phyloP scores from a whole-genome alignment of 2,113 vertebrate genomes.

The Anguilla japonica region DNA sequence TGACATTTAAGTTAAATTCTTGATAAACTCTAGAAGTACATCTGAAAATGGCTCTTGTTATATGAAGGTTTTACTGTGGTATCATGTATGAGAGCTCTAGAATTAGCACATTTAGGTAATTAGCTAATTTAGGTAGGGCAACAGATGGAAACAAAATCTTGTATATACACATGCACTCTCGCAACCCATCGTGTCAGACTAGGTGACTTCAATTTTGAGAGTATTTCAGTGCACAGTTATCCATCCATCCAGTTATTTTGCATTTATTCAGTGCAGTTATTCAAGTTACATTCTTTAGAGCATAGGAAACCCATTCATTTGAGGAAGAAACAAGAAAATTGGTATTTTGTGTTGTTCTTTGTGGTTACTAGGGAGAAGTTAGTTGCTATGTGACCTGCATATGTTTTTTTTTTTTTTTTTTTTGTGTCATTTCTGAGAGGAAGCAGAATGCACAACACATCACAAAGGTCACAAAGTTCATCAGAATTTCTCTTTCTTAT shows the following conservation, averaged over 20 bases:
- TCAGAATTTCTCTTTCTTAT: not conserved
- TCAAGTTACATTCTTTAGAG: too few species aligned
- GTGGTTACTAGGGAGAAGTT: not conserved
- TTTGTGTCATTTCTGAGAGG: not conserved
- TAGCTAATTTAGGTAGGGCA: not conserved
- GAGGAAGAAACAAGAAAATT: too few species aligned
- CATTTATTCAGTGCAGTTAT: too few species aligned
- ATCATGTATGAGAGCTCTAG: not conserved
- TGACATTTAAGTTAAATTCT: not conserved
- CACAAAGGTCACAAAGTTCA: not conserved
- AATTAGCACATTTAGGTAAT: not conserved
- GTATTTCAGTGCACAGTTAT: too few species aligned
- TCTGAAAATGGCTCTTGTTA: not conserved
- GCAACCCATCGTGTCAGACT: too few species aligned
- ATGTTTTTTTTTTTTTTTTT: not conserved
- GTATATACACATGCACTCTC: too few species aligned
- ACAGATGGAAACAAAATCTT: too few species aligned
- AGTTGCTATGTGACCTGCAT: not conserved
- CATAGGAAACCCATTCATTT: too few species aligned
- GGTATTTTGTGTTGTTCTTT: not conserved
- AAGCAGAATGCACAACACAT: not conserved
- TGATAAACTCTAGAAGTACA: not conserved
- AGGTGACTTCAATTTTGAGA: too few species aligned
- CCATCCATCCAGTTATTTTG: too few species aligned
- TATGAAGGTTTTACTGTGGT: not conserved